Conservation (phyloP, 2,797 vertebrate genomes). For the Eleutherodactylus coqui region DNA sequence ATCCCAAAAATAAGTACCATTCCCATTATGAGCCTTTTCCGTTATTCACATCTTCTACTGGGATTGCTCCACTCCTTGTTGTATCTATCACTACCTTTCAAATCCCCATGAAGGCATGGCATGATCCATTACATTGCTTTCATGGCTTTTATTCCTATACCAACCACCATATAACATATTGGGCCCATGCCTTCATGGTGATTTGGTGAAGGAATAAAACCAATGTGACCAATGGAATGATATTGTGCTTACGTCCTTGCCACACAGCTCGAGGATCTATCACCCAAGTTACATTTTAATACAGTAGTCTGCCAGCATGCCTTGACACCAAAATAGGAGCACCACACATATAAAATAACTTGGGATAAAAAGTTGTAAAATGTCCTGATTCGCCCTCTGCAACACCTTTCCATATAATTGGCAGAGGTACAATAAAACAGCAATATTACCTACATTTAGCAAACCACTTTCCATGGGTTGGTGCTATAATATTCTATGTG, state of each 20-base stretch:
- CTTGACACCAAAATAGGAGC: background rate
- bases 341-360: background rate
- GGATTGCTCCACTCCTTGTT: too few species aligned
- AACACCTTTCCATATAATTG: background rate
- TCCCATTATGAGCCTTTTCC: too few species aligned
- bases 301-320: background rate
- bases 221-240: background rate
- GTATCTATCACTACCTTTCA: too few species aligned
- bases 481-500: background rate
- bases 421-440: background rate
- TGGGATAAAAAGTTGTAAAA: background rate
- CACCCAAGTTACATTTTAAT: background rate
- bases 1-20: too few species aligned
- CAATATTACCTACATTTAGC: background rate
- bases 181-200: background rate
- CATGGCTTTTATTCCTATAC: background rate
- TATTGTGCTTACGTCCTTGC: too few species aligned
- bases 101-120: background rate
- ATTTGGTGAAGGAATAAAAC: background rate
- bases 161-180: background rate
- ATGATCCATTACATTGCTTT: background rate
- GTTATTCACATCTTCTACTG: too few species aligned
- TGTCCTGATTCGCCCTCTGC: background rate
- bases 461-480: too few species aligned
- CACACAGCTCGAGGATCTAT: background rate